phyloP scores from a whole-genome alignment of 2,888 invertebrate genomes.

The Eupithecia centaureata region DNA sequence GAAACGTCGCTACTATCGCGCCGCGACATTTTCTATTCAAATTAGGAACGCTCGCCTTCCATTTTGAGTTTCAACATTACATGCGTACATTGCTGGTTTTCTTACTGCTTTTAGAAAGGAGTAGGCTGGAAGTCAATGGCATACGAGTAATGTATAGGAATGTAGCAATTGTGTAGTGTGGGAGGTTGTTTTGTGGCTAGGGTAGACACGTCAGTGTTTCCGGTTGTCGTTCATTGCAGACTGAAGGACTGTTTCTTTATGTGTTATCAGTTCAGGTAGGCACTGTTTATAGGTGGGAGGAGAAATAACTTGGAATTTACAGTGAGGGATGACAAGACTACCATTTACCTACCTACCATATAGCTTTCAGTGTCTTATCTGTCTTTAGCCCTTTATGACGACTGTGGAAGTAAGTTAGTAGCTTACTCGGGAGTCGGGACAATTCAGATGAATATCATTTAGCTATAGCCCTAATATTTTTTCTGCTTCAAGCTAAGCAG shows the following conservation, averaged over 20 bases:
- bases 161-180: not conserved
- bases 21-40: conserved; percentile 76
- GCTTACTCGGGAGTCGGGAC: too few relatives aligned
- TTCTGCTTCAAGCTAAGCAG: too few relatives aligned
- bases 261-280: conserved; percentile 39
- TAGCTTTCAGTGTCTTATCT: not conserved
- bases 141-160: conserved; percentile 22
- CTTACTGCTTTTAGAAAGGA: not conserved
- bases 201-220: conserved; percentile 65
- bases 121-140: not conserved
- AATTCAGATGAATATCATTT: too few relatives aligned
- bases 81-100: conserved; percentile 46
- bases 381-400: not conserved
- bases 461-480: too few relatives aligned
- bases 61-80: conserved; percentile 38
- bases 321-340: not conserved
- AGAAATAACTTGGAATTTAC: not conserved
- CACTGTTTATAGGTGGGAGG: not conserved
- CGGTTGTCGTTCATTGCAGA: conserved; percentile 54
- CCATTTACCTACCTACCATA: too few relatives aligned
- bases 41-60: conserved; percentile 58
- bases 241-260: conserved; percentile 54
- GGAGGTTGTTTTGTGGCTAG: conserved; percentile 11
- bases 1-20: conserved; percentile 66
- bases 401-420: too few relatives aligned